Base-by-base conservation (phyloP, 2,888 invertebrate genomes). In the Agrilus biguttatus region DNA sequence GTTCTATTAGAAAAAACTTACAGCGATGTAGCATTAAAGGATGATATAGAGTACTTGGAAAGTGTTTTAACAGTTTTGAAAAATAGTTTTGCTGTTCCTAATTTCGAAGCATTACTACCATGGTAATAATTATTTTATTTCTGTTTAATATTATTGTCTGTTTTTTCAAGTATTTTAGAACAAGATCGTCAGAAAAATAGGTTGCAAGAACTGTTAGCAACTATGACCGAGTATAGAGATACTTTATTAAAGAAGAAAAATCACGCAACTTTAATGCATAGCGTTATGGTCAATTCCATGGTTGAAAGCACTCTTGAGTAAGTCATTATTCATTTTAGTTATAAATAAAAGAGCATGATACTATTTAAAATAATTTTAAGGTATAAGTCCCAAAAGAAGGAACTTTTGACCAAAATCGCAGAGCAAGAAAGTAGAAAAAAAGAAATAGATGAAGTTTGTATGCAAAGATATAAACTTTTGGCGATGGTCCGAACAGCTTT, bases 401-500 rank as follows among this genome's bases (percentile, higher is more conserved):
- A 64, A 36, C 56, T 74, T n/a, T 52, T 61, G 6, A 64, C 67
- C 1, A 63, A 69, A 50, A 65, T 73, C 4, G 60, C 64, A 2
- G 63, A 65, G 1, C 69, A 74, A 51, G 55, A 58, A 10, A 63
- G 68, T 6, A 69, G 69, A 13, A 68, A 70, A 49, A 49, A 47
- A 1, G 62, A 67, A 32, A 57, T 68, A 1, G 66, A 60, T 2
- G 60, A 57, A n/a, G 44, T 66, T 3, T 62, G 71, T 19, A 66
- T 74, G 51, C 63, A 61, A 13, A 70, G 70, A 44, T 73, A 74
- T 1, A 63, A 67, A 49, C 60, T 77, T 14, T 64, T 76, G 33
- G 73, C 76, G 33, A 69, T 73, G 49, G 70, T 78, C 56, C 71
- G 72, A 54, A 71, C 70, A 0, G 71, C 74, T 0, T 54, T 79